phyloP scores from a whole-genome alignment of 1,140 invertebrate species.

The Callitettix versicolor region DNA sequence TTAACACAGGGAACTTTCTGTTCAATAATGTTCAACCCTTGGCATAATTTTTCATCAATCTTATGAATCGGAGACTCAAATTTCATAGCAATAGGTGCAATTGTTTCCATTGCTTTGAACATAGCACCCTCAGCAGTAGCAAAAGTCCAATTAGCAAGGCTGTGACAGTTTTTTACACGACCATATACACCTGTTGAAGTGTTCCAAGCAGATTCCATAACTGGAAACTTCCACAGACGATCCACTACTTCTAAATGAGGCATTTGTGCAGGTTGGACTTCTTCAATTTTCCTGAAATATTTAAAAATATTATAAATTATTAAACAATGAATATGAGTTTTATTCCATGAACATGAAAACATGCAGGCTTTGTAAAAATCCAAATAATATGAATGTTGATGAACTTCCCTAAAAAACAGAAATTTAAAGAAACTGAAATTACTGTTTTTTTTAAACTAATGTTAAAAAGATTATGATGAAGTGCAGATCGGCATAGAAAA shows the following conservation, averaged over 20 bases:
- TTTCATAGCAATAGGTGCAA: constrained; percentile 48
- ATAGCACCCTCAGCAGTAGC: constrained; percentile 55
- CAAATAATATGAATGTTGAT: no score
- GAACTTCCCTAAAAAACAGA: no score
- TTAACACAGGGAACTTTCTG: constrained; percentile 62
- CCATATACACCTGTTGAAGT: constrained; percentile 43
- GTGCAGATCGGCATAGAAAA: no score
- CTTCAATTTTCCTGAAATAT: constrained; percentile 10
- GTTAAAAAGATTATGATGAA: no score
- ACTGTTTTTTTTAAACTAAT: no score
- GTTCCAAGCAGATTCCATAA: constrained; percentile 41
- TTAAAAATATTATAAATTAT: background rate
- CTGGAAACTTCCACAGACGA: constrained; percentile 41
- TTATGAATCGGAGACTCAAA: constrained; percentile 55
- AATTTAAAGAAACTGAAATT: no score
- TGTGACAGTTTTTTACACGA: constrained; percentile 40
- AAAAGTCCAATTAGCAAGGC: constrained; percentile 53
- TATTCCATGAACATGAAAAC: no score
- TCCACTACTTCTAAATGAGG: constrained; percentile 44
- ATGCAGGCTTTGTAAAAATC: no score
- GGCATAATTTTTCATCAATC: constrained; percentile 63
- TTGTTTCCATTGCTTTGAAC: constrained; percentile 43
- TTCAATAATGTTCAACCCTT: constrained; percentile 64
- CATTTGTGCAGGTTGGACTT: constrained; percentile 23
- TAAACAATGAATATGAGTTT: no score